These are phyloP conservation scores for Cladopsammia gracilis DNA, from an alignment of 64 coral and sea anemone genomes.

Conservation along the genomic window DNA sequence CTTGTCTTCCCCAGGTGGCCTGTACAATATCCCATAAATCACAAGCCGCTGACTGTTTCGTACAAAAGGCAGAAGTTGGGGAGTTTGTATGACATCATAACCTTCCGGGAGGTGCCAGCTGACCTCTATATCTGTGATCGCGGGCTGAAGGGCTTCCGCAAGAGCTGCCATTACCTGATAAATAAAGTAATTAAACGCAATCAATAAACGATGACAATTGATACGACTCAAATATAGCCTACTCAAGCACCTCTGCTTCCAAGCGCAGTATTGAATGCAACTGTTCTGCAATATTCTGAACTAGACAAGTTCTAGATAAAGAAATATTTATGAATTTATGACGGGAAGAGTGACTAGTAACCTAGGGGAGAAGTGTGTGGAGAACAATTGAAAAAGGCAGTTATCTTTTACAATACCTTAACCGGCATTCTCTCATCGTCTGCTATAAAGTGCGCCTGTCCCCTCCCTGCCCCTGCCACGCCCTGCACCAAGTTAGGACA, in stretches of 20 bases:
- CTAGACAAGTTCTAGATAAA: no score
- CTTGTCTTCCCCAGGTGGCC: slow-evolving; percentile 73
- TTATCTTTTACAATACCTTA: slow-evolving; percentile 49
- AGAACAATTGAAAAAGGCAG: no score
- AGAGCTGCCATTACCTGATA: slow-evolving; percentile 80
- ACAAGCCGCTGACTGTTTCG: slow-evolving; percentile 69
- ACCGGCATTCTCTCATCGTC: slow-evolving; percentile 85
- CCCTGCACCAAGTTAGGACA: slow-evolving; percentile 90
- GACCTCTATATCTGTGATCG: slow-evolving; percentile 91
- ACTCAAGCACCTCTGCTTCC: no score
- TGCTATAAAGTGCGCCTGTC: slow-evolving; percentile 75
- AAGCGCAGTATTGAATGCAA: no score
- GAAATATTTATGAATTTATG: no score
- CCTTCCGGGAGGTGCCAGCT: slow-evolving; percentile 95
- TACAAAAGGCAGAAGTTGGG: slow-evolving; percentile 65
- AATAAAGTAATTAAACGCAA: background rate
- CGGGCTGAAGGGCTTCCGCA: slow-evolving; percentile 78
- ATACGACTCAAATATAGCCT: no score
- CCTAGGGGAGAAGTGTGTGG: no score
- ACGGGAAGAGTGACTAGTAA: no score
- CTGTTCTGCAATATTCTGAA: no score
- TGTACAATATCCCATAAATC: slow-evolving; percentile 81
- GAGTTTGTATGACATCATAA: slow-evolving; percentile 88
- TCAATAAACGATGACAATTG: background rate
- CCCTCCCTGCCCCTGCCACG: slow-evolving; percentile 69